Evolutionary conservation across 1,140 invertebrate species (phyloP), one percentile per base, ranked within the genome.

Genomic region (Melanaphis sacchari): DNA sequence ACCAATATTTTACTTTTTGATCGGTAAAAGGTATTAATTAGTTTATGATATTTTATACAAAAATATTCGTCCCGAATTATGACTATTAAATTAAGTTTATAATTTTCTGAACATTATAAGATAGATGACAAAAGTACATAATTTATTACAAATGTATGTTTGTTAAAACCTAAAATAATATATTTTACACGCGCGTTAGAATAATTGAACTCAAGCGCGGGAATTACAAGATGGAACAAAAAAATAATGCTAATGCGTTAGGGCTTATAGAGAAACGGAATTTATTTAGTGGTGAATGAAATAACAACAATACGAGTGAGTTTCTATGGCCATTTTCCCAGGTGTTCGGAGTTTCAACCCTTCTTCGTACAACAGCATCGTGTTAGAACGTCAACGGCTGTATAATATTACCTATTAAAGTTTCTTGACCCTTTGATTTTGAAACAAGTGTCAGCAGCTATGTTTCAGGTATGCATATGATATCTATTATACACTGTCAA

Each of bases 401-500:
- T 84, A 26, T 5, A 41, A n/a, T 66, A 43, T n/a, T n/a, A n/a
- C n/a, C 91, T 9, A 46, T 43, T 11, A 26, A 21, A 84, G 76
- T 92, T 82, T 82, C 43, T 92, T 84, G 91, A 84, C 81, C 81
- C 91, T 82, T 40, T 52, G 22, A 31, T 52, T 46, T 46, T 40
- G 0, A 52, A 92, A 92, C 91, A 84, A 92, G 91, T 92, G 91
- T 82, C 3, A 24, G 4, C 31, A 43, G 40, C 24, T 90, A 26
- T 46, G 54, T 26, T 81, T 82, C 26, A 26, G 40, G 4, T 40
- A 49, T 36, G 43, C 21, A 52, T 31, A 49, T 49, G 46, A 49
- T 49, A 38, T 6, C 22, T 90, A 38, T 52, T 90, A 40, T 40
- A 18, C 85, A 36, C 24, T 15, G 36, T 8, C 49, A 9, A n/a